Evolutionary conservation across 1,140 invertebrate species (phyloP), one percentile per base, ranked within the genome.

Genomic region (Mylabris phalerata): DNA sequence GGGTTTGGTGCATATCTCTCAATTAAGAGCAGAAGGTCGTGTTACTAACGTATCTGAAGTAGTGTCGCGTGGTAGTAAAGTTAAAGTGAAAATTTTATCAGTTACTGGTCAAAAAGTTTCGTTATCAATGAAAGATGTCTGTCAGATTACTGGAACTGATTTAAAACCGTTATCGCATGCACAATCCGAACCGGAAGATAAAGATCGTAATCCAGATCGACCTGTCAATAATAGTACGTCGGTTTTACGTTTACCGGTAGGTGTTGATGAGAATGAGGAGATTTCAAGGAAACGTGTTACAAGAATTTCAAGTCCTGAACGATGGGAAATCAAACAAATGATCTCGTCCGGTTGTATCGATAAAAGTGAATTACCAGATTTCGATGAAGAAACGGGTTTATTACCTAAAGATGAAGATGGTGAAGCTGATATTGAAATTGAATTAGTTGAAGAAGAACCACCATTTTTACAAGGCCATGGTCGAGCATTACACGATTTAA

Each of bases 341-440:
- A 85, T 91, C 62, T 87, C 90, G 25, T 92, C 91, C 3, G 89
- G 86, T 25, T 87, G 87, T 13, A 82, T 90, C 51, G 88, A 92
- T 68, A 91, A 90, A 67, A 90, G 85, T 69, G 93, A 96, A 72
- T 73, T 95, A 44, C 93, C 92, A 2, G 92, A 95, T 70, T 95
- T 95, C 71, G 93, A 95, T 67, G 90, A 90, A 59, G 91, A 94
- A 71, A 92, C 88, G 6, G 92, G 92, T 44, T 74, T 93, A 3
- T 70, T 90, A n/a, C 88, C 91, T 0, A 91, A 92, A 72, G 86
- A 89, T 52, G 92, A 94, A 68, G 91, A 92, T 56, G 87, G 87
- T 60, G 96, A 98, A 73, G 97, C 98, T 67, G 98, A 99, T 73
- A 91, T 99, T 49, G 98, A 99, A 78, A 98, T 99, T 59, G 98